Conservation (phyloP, 2,113 vertebrate genomes). For the Anseranas semipalmata region DNA sequence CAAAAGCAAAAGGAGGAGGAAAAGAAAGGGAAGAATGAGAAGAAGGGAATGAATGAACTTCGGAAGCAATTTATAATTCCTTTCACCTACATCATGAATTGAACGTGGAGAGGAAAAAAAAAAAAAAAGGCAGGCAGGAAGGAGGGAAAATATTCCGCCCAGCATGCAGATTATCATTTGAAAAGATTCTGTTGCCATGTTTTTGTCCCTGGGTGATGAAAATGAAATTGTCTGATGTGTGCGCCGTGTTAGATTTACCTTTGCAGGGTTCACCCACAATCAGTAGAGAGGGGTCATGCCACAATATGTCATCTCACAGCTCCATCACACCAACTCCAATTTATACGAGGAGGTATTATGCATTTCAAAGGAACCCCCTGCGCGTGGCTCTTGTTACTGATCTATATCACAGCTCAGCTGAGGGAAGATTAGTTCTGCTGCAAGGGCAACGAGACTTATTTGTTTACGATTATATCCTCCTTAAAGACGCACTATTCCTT, state of each 20-base stretch:
- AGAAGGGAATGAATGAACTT: slow-evolving; percentile 52
- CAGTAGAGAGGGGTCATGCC: slow-evolving; percentile 79
- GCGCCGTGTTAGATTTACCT: slow-evolving; percentile 82
- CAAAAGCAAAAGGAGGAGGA: slow-evolving; percentile 15
- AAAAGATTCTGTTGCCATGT: slow-evolving; percentile 83
- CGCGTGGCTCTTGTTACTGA: slow-evolving; percentile 81
- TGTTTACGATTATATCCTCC: slow-evolving; percentile 82
- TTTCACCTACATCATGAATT: slow-evolving; percentile 52
- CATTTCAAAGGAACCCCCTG: slow-evolving; percentile 85
- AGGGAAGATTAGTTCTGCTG: slow-evolving; percentile 83
- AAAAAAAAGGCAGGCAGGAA: background rate
- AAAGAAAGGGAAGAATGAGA: background rate
- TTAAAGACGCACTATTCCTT: slow-evolving; percentile 45
- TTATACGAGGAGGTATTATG: slow-evolving; percentile 82
- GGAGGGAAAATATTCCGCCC: slow-evolving; percentile 70
- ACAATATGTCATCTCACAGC: slow-evolving; percentile 84
- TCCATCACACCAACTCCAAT: slow-evolving; percentile 82
- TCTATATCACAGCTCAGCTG: slow-evolving; percentile 80
- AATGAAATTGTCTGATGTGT: slow-evolving; percentile 88
- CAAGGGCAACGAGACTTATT: slow-evolving; percentile 80
- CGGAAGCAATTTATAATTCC: slow-evolving; percentile 60
- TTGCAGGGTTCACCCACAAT: slow-evolving; percentile 78
- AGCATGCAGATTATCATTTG: slow-evolving; percentile 83
- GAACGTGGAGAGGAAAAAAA: slow-evolving; percentile 2
- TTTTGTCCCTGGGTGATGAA: slow-evolving; percentile 82